Evolutionary conservation across 53 echinoderm and acorn worm species (phyloP), one percentile per base, ranked within the genome.

Genomic region (Glandiceps talaboti): DNA sequence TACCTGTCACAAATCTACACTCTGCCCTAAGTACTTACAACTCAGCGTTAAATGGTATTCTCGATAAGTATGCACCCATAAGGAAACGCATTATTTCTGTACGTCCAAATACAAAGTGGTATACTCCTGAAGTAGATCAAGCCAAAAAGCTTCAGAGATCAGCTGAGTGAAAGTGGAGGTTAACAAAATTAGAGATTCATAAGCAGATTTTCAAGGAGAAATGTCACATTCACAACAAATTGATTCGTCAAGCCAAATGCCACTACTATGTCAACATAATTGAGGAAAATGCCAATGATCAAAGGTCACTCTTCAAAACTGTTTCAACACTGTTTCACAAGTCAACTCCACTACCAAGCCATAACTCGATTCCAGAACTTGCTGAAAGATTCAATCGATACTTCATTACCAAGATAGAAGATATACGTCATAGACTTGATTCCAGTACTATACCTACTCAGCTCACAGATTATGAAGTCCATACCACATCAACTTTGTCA

Each of bases 161-260:
- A 73, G 29, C 83, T 10, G 88, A 88, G 80, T 31, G 86, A 29
- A 32, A 74, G 27, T 86, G 86, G 86, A 73, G 87, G 28, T 78
- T 74, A 73, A 81, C 81, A 29, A 81, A 31, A n/a, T 26, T 30
- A 12, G 30, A 81, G 81, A 72, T 77, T 29, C 75, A 85, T 77
- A 33, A 73, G 26, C 28, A 85, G 28, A 33, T 81, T 0, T 84
- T 81, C 33, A 80, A 88, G 31, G 30, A 28, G 29, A 84, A 88
- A 27, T 77, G 88, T 12, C 30, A 79, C 29, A 30, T 82, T 27
- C 45, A 33, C n/a, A 79, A 79, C 33, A n/a, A 33, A 14, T 33
- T 80, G 30, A 78, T 83, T n/a, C 1, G 20, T 20, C 27, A 79
- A 28, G 80, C 76, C 14, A 87, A 87, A 75, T 33, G 64, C 29